Evolutionary conservation across 1,140 invertebrate species (phyloP).

Genomic region (Heliconius congener): DNA sequence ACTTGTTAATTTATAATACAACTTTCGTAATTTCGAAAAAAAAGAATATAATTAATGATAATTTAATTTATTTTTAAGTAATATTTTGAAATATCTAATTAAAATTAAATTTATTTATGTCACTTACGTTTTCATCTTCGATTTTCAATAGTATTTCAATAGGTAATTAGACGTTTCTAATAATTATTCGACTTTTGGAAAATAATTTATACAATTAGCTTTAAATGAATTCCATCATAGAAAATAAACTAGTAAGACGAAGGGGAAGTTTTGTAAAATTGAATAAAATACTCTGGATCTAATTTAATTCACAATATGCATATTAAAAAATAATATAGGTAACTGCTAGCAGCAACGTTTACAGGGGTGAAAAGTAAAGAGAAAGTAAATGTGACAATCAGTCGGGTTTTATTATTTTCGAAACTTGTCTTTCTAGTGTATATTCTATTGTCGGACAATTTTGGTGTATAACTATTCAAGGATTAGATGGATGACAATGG

Average conservation of each 20-base stretch:
- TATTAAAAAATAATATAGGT: slow-evolving; percentile 57
- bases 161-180: neutral
- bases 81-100: too few relatives aligned
- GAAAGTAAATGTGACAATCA: slow-evolving; percentile 66
- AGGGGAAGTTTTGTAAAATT: slow-evolving; percentile 43
- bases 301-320: slow-evolving; percentile 53
- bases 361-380: slow-evolving; percentile 60
- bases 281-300: slow-evolving; percentile 46
- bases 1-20: too few relatives aligned
- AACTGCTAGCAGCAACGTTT: slow-evolving; percentile 51
- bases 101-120: too few relatives aligned
- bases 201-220: slow-evolving; percentile 5
- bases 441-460: slow-evolving; percentile 57
- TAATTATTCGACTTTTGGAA: neutral
- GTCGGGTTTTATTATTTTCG: slow-evolving; percentile 63
- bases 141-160: too few relatives aligned
- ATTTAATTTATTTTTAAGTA: too few relatives aligned
- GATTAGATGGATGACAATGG: slow-evolving; percentile 68
- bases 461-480: slow-evolving; percentile 72
- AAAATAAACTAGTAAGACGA: neutral
- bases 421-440: slow-evolving; percentile 73
- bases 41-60: too few relatives aligned
- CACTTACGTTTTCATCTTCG: too few relatives aligned
- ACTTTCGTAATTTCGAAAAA: too few relatives aligned
- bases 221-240: slow-evolving; percentile 8